Conservation (phyloP, 2,888 invertebrate species). For the Brenthis ino region DNA sequence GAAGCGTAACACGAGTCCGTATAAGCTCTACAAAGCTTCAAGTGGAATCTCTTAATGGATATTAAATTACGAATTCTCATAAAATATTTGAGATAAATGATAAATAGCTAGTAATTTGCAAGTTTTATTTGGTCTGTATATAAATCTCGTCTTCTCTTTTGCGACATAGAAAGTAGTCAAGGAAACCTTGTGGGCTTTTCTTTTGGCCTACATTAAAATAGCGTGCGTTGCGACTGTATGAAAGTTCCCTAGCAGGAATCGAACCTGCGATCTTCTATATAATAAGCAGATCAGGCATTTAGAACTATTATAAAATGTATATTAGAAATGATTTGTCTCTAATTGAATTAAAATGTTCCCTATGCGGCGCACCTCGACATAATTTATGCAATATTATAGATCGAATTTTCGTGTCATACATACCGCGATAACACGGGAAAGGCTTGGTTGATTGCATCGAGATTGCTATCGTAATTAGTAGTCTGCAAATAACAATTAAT, state of each 20-base stretch:
- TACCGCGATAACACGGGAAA: conserved; percentile 10
- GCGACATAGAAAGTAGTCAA: too few relatives aligned
- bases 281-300: too few relatives aligned
- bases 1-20: conserved; percentile 1
- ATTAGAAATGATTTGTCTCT: background rate
- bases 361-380: conserved; percentile 9
- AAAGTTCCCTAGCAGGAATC: background rate
- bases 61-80: conserved; percentile 22
- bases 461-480: conserved; percentile 23
- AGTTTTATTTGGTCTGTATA: too few relatives aligned
- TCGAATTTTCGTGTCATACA: conserved; percentile 19
- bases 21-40: conserved; percentile 10
- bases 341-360: conserved; percentile 9
- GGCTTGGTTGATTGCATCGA: conserved; percentile 21
- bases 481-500: conserved; percentile 11
- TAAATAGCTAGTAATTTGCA: background rate
- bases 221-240: too few relatives aligned
- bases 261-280: background rate
- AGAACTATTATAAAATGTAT: too few relatives aligned
- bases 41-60: conserved; percentile 12
- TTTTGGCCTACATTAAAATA: too few relatives aligned
- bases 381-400: conserved; percentile 20
- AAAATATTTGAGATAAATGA: background rate
- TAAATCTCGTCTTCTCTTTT: too few relatives aligned
- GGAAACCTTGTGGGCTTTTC: too few relatives aligned